These are phyloP conservation scores for Biston betularia DNA, from an alignment of 2,888 invertebrate species.

Conservation along the genomic window DNA sequence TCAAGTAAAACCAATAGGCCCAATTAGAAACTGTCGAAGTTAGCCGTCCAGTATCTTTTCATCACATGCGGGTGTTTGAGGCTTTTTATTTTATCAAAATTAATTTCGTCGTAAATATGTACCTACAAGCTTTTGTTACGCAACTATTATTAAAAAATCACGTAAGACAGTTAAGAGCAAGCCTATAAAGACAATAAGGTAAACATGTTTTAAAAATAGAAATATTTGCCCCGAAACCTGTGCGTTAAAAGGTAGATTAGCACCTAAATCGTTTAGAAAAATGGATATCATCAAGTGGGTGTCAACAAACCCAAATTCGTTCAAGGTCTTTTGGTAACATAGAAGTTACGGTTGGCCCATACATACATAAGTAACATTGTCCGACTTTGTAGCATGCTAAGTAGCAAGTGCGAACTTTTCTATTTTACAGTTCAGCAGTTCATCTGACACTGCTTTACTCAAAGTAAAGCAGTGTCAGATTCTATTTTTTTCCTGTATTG, in stretches of 20 bases:
- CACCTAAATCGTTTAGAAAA: slow-evolving; percentile 17
- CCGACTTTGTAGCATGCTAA: background rate
- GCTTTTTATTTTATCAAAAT: background rate
- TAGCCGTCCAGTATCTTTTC: too few relatives aligned
- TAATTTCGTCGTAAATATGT: background rate
- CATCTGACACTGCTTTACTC: too few relatives aligned
- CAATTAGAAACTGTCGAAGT: too few relatives aligned
- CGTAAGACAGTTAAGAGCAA: background rate
- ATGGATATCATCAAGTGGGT: slow-evolving; percentile 22
- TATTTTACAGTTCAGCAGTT: background rate
- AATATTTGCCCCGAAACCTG: background rate
- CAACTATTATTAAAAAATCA: background rate
- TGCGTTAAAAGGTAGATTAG: slow-evolving; percentile 8
- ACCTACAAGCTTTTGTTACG: too few relatives aligned
- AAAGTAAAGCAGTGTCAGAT: background rate
- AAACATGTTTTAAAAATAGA: slow-evolving; percentile 11
- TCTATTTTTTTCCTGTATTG: too few relatives aligned
- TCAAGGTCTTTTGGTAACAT: slow-evolving; percentile 22
- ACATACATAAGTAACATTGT: background rate
- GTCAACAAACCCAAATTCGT: slow-evolving; percentile 26
- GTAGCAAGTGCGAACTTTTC: background rate
- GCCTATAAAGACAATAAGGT: slow-evolving; percentile 7
- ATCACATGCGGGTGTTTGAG: too few relatives aligned
- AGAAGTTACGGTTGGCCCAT: slow-evolving; percentile 4
- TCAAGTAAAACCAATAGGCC: too few relatives aligned